These are phyloP conservation scores for Adineta ricciae DNA, from an alignment of 2,888 invertebrate species.

Conservation along the genomic window DNA sequence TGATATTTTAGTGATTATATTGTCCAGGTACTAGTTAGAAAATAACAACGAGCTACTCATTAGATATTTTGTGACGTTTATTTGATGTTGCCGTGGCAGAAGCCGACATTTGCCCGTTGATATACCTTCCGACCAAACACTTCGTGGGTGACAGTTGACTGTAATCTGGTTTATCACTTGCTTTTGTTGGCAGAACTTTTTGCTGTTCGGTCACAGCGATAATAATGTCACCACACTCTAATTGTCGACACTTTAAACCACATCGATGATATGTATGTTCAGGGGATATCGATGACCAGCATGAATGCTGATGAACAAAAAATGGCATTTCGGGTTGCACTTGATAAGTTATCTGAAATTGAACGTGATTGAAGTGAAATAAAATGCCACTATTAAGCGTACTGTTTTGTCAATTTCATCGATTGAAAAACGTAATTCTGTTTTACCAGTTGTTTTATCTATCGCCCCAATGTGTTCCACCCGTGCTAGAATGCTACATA, in stretches of 20 bases:
- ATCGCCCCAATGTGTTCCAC: background rate
- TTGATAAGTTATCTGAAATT: background rate
- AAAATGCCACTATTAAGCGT: too few species aligned
- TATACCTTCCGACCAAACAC: background rate
- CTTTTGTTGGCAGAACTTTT: background rate
- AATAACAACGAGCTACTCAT: background rate
- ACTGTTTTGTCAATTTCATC: background rate
- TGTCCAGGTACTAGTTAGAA: background rate
- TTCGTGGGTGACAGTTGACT: background rate
- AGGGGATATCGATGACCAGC: slow-evolving; percentile 1
- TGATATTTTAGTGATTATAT: background rate
- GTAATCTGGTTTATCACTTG: background rate
- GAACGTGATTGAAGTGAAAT: too few species aligned
- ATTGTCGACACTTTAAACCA: slow-evolving; percentile 10
- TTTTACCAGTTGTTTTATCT: background rate
- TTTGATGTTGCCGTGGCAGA: background rate
- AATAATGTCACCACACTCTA: background rate
- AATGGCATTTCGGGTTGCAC: background rate
- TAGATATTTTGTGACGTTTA: background rate
- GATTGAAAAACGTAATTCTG: background rate
- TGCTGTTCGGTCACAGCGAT: background rate
- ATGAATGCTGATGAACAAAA: slow-evolving; percentile 14
- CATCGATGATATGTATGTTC: background rate
- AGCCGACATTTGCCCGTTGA: background rate
- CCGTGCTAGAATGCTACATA: background rate